These are phyloP conservation scores for Oreochromis grahami DNA, from an alignment of 2,797 vertebrate genomes.

Conservation along the genomic window DNA sequence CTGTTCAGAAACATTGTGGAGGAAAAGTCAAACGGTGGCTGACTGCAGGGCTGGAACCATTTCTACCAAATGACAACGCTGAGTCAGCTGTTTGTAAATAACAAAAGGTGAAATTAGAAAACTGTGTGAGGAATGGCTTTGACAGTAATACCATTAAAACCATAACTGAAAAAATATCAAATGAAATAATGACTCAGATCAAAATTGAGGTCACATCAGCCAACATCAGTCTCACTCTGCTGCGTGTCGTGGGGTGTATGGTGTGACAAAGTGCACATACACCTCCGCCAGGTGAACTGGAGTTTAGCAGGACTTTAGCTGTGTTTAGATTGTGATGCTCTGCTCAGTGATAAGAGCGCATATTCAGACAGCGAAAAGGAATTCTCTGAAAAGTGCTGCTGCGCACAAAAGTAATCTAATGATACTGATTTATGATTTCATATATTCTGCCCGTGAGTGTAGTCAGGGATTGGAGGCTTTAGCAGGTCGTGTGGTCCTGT, in stretches of 20 bases:
- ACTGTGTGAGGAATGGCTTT: neutral
- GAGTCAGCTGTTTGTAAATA: neutral
- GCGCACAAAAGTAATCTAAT: neutral
- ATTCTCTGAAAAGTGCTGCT: neutral
- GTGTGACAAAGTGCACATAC: neutral
- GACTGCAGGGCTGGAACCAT: neutral
- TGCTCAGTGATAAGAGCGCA: neutral
- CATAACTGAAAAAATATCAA: neutral
- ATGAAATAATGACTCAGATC: neutral
- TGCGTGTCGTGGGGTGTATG: neutral
- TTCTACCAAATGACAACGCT: neutral
- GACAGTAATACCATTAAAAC: neutral
- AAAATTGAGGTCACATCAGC: neutral
- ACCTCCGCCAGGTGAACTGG: neutral
- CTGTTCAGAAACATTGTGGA: neutral
- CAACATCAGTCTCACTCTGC: conserved; percentile 28
- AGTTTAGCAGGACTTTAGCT: neutral
- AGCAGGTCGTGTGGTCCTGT: neutral
- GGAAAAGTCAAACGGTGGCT: neutral
- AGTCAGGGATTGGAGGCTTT: neutral
- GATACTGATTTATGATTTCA: neutral
- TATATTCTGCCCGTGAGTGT: neutral
- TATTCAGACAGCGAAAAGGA: neutral
- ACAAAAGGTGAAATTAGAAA: neutral
- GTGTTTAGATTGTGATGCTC: neutral